phyloP scores from a whole-genome alignment of 2,113 vertebrate genomes.

The Cyanoramphus novaezelandiae region DNA sequence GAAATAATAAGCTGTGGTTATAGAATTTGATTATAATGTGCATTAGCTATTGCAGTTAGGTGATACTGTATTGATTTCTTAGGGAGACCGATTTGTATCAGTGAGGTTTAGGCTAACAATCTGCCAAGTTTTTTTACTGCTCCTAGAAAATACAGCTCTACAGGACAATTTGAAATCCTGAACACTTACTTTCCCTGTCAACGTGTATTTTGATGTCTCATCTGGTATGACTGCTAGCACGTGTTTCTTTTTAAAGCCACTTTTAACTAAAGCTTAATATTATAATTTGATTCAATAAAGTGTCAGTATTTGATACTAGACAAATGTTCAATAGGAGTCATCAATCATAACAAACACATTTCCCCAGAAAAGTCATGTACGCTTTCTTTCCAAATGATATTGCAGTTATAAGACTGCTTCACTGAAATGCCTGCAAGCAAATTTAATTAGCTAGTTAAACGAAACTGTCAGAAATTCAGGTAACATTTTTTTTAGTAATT shows the following conservation, averaged over 20 bases:
- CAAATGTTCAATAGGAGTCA: slow-evolving; percentile 12
- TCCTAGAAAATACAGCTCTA: background rate
- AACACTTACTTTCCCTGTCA: background rate
- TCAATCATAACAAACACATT: slow-evolving; percentile 23
- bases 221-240: background rate
- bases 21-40: background rate
- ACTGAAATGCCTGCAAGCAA: slow-evolving; percentile 72
- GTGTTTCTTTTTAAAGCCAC: slow-evolving; percentile 12
- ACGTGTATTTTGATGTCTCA: background rate
- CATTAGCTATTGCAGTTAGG: background rate
- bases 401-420: slow-evolving; percentile 47
- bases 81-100: background rate
- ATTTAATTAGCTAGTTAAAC: slow-evolving; percentile 81
- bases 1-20: background rate
- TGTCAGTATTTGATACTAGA: slow-evolving; percentile 10
- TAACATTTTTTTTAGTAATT: slow-evolving; percentile 75
- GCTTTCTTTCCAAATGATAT: slow-evolving; percentile 62
- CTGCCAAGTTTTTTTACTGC: background rate
- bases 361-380: slow-evolving; percentile 39
- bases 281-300: slow-evolving; percentile 10
- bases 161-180: background rate
- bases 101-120: background rate
- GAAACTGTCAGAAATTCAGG: slow-evolving; percentile 75
- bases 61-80: background rate
- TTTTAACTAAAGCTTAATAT: slow-evolving; percentile 37